These are phyloP conservation scores for Bombus impatiens DNA, from an alignment of 1,140 invertebrate genomes.

Conservation along the genomic window DNA sequence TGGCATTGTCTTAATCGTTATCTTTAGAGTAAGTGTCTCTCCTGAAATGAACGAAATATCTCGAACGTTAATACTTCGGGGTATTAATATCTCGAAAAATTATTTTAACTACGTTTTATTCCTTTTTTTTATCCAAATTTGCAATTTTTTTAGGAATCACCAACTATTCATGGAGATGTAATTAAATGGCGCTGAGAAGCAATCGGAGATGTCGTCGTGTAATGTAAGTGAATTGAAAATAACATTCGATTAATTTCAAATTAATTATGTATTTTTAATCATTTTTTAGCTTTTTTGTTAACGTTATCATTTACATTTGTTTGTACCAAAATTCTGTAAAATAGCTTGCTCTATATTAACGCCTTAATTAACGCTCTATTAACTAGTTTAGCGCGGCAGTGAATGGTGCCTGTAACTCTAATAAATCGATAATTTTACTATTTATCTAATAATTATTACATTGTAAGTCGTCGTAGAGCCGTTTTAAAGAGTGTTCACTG, in stretches of 20 bases:
- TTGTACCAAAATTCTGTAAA: slow-evolving; percentile 30
- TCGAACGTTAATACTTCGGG: neutral
- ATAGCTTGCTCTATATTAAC: slow-evolving; percentile 38
- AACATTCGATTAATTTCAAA: neutral
- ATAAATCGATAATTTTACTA: slow-evolving; percentile 38
- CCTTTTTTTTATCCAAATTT: slow-evolving; percentile 18
- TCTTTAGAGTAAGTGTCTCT: neutral
- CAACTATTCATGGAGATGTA: neutral
- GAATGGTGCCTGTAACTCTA: slow-evolving; percentile 38
- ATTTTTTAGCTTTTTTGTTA: neutral
- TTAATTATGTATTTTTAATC: neutral
- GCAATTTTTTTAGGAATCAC: slow-evolving; percentile 14
- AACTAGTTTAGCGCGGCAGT: slow-evolving; percentile 53
- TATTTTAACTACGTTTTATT: neutral
- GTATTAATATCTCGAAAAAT: neutral
- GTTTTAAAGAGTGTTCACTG: neutral
- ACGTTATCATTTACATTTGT: slow-evolving; percentile 10
- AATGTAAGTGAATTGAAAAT: neutral
- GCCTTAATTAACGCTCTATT: slow-evolving; percentile 51
- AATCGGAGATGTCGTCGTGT: neutral
- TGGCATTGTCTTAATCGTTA: slow-evolving; percentile 4
- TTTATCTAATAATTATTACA: slow-evolving; percentile 30
- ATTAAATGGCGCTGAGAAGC: neutral
- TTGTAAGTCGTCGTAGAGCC: neutral
- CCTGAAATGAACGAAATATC: too few relatives aligned